A percentile compares a stretch with the other conserved stretches of the same genome.
These are phyloP conservation scores for Macaria liturata DNA, from an alignment of 2,888 invertebrate species.

Conservation along the genomic window DNA sequence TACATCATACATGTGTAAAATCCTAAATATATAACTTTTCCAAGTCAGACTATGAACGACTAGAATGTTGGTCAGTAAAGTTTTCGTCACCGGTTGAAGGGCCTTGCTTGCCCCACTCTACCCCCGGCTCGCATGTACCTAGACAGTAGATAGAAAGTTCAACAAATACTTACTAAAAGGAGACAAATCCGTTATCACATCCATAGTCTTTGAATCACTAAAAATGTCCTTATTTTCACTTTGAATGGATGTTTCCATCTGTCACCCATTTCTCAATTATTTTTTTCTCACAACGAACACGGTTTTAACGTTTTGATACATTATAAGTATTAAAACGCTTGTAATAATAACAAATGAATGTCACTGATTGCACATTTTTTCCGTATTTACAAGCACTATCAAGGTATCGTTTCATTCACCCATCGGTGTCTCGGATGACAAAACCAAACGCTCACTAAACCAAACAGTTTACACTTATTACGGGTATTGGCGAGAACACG, in stretches of 20 bases:
- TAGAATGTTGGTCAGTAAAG: constrained; percentile 6
- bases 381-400: constrained; percentile 59
- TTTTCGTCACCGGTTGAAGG: constrained; percentile 21
- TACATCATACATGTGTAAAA: too few species aligned
- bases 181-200: constrained; percentile 69
- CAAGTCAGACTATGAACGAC: not conserved
- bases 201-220: constrained; percentile 62
- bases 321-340: constrained; percentile 34
- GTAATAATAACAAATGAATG: constrained; percentile 39
- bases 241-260: constrained; percentile 72
- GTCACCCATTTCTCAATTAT: constrained; percentile 77
- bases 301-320: constrained; percentile 35
- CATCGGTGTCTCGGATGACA: constrained; percentile 34
- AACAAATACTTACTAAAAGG: constrained; percentile 67
- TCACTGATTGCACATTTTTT: constrained; percentile 61
- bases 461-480: constrained; percentile 30
- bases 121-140: constrained; percentile 7
- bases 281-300: constrained; percentile 44
- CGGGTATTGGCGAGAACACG: constrained; percentile 3
- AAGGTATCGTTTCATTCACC: constrained; percentile 45
- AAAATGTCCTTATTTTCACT: constrained; percentile 69
- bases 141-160: constrained; percentile 28
- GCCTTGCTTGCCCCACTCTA: constrained; percentile 22
- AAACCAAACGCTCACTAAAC: constrained; percentile 26
- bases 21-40: not conserved